Base-by-base conservation (phyloP, 2,113 vertebrate genomes). In the Cygnus buccinator region DNA sequence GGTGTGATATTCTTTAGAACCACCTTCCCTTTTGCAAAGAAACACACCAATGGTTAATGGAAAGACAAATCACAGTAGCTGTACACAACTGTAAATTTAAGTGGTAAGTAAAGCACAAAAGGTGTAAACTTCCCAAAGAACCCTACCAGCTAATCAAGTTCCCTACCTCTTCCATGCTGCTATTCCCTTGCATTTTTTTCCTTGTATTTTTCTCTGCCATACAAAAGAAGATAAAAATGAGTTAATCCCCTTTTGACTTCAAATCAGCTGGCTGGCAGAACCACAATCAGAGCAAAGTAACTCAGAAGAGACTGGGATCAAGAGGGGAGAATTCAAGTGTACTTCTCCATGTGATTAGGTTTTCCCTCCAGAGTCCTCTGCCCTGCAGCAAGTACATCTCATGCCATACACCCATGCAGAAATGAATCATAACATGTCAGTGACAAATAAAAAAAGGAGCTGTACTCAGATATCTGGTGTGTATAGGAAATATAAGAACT, bases 401-500 rank as follows among this genome's bases (percentile, higher is more conserved):
- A 31, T 82, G 84, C 63, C 76, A 72, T 72, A 84, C 15, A 84
- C 84, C 81, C 95, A 73, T 61, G 80, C 89, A 93, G 74, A 96
- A 96, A 96, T 94, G 94, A 91, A 95, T 96, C 94, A 93, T 12
- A 94, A 87, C 84, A 68, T 91, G 74, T 41, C 96, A 89, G 28
- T 44, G 83, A 90, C 73, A 95, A 63, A 92, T 65, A 55, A 75
- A 92, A 58, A 78, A 78, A 62, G 35, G 23, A 87, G 26, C 48
- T 79, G 50, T 71, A 92, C 66, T 82, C 48, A 90, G 89, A 91
- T 57, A 62, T 23, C 39, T 63, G 33, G 18, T 62, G 44, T 82
- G 33, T 48, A 61, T n/a, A 35, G 16, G 43, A 84, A 75, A 94
- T 43, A 33, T 54, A 87, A 19, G n/a, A 92, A 84, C 29, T 73